Percentiles rank a stretch among this genome's conserved stretches.
Evolutionary conservation across 1,140 invertebrate species (phyloP).

Genomic region (Antheraea mylitta): DNA sequence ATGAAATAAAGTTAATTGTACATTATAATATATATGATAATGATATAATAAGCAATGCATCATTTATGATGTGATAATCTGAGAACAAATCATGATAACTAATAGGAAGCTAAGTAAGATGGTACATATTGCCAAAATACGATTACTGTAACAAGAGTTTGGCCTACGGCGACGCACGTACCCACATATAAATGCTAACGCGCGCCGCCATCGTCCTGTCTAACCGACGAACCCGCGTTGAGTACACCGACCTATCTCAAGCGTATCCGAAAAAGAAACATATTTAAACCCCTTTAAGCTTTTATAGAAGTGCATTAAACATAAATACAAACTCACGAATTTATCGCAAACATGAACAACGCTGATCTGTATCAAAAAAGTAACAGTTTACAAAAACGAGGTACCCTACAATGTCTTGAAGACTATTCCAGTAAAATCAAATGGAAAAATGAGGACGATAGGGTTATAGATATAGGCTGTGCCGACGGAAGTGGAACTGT

Average conservation of each 20-base stretch:
- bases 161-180: conserved; percentile 11
- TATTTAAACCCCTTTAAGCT: neutral
- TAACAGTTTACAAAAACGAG: conserved; percentile 83
- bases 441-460: conserved; percentile 78
- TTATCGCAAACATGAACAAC: conserved; percentile 79
- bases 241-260: conserved; percentile 14
- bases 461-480: conserved; percentile 88
- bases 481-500: conserved; percentile 88
- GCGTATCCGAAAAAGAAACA: conserved; percentile 15
- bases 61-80: neutral
- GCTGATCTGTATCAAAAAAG: conserved; percentile 82
- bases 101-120: conserved; percentile 7
- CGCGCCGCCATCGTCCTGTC: conserved; percentile 13
- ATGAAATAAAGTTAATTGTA: no score
- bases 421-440: conserved; percentile 81
- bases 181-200: conserved; percentile 21
- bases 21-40: no score
- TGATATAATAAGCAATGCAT: neutral
- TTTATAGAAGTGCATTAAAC: neutral
- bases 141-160: conserved; percentile 6
- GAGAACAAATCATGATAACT: conserved; percentile 7
- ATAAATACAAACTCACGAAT: conserved; percentile 7
- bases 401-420: conserved; percentile 83
- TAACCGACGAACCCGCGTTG: conserved; percentile 21
- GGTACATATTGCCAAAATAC: conserved; percentile 7